phyloP scores from a whole-genome alignment of 2,797 vertebrate genomes.

The Crocodylus rhombifer region DNA sequence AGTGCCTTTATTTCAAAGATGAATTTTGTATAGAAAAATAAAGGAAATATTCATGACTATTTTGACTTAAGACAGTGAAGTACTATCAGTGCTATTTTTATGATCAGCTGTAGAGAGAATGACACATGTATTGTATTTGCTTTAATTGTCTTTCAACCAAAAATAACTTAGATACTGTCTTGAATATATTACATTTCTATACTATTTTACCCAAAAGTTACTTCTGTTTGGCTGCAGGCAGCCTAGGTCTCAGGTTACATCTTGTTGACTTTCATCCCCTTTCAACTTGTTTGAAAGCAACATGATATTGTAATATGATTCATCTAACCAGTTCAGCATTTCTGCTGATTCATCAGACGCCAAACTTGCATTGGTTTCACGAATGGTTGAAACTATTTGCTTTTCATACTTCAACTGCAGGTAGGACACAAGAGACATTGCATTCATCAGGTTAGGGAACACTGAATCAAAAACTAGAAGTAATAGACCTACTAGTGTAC shows the following conservation, averaged over 20 bases:
- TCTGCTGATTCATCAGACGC: background rate
- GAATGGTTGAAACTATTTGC: too few relatives aligned
- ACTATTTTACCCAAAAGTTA: background rate
- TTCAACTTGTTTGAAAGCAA: background rate
- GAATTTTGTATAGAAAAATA: background rate
- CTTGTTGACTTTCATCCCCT: background rate
- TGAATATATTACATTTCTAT: background rate
- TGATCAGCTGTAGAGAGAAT: background rate
- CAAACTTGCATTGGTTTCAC: accelerated
- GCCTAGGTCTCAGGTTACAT: background rate
- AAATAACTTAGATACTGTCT: background rate
- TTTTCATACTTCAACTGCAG: accelerated
- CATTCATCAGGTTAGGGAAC: background rate
- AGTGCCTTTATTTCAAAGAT: slow-evolving; percentile 41
- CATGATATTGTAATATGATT: background rate
- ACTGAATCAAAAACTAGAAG: accelerated
- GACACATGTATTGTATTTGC: slow-evolving; percentile 10
- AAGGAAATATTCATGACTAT: background rate
- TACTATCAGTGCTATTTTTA: background rate
- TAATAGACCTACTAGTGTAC: background rate
- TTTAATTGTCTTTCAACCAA: slow-evolving; percentile 12
- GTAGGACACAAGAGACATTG: background rate
- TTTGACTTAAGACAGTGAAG: background rate
- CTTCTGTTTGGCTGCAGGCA: background rate
- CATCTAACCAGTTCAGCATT: background rate